Conservation (phyloP, 2,888 invertebrate genomes). For the Drosophila barbarae region DNA sequence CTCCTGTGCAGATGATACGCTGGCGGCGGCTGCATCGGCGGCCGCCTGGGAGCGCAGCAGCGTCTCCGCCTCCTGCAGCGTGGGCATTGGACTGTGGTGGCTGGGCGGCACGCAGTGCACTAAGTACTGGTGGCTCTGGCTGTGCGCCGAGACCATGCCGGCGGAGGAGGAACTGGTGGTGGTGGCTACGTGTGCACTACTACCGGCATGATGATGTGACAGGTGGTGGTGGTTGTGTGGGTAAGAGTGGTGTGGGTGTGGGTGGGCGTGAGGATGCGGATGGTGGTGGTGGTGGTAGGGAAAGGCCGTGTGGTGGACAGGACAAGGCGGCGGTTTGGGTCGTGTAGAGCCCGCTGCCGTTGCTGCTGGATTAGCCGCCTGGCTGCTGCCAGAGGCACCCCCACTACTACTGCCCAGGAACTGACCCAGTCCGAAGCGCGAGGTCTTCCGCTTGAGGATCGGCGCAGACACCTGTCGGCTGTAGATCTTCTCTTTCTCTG, state of each 20-base stretch:
- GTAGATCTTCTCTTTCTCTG: slow-evolving; percentile 92
- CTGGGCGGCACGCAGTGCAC: slow-evolving; percentile 77
- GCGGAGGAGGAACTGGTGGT: slow-evolving; percentile 70
- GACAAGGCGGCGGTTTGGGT: slow-evolving; percentile 58
- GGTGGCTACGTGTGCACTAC: slow-evolving; percentile 76
- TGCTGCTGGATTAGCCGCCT: slow-evolving; percentile 71
- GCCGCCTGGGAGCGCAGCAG: slow-evolving; percentile 64
- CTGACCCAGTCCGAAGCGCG: slow-evolving; percentile 94
- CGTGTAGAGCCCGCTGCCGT: slow-evolving; percentile 70
- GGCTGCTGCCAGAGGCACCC: slow-evolving; percentile 79
- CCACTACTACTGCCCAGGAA: slow-evolving; percentile 82
- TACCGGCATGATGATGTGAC: slow-evolving; percentile 55
- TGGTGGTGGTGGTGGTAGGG: slow-evolving; percentile 48
- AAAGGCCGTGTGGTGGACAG: slow-evolving; percentile 60
- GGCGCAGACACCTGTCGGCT: slow-evolving; percentile 96
- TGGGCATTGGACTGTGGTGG: slow-evolving; percentile 77
- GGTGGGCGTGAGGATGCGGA: slow-evolving; percentile 28
- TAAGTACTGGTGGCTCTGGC: slow-evolving; percentile 78
- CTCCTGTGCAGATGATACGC: slow-evolving; percentile 37
- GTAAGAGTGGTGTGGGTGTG: slow-evolving; percentile 44
- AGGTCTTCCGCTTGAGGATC: slow-evolving; percentile 94
- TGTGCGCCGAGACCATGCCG: slow-evolving; percentile 74
- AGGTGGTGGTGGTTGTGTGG: slow-evolving; percentile 31
- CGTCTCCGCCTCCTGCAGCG: slow-evolving; percentile 74
- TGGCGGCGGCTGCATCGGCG: slow-evolving; percentile 38